Percentiles rank a stretch among this genome's conserved stretches.
Conservation (phyloP, 2,888 invertebrate genomes). For the Oscheius onirici region DNA sequence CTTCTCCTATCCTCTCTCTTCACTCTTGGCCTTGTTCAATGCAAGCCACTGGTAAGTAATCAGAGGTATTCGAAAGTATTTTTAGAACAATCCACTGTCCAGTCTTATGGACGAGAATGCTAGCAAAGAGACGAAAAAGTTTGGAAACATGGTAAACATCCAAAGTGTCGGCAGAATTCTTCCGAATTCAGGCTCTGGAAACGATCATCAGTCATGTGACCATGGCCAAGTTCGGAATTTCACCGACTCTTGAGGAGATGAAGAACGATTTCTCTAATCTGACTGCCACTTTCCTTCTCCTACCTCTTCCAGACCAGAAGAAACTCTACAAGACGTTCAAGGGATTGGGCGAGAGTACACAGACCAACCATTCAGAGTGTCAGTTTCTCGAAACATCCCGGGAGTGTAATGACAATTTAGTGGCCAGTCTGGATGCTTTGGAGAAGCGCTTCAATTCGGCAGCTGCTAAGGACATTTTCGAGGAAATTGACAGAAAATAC, state of each 20-base stretch:
- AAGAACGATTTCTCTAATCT: conserved; percentile 12
- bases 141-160: background rate
- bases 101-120: background rate
- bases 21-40: background rate
- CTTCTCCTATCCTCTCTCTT: background rate
- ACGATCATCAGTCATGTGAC: background rate
- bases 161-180: background rate
- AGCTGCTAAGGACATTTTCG: background rate
- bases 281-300: background rate
- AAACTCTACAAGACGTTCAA: background rate
- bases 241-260: conserved; percentile 4
- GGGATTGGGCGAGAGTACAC: background rate
- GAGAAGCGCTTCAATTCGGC: conserved; percentile 1
- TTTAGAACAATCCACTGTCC: background rate
- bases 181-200: background rate
- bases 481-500: background rate
- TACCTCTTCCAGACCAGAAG: conserved; percentile 11
- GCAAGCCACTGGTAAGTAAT: background rate
- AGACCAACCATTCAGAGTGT: background rate
- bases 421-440: background rate
- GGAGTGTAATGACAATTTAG: background rate
- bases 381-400: background rate
- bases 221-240: background rate
- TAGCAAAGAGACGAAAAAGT: background rate
- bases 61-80: too few relatives aligned